A percentile compares a stretch with the other conserved stretches of the same genome.
phyloP scores from a whole-genome alignment of 2,797 vertebrate species.

The Capromys pilorides region DNA sequence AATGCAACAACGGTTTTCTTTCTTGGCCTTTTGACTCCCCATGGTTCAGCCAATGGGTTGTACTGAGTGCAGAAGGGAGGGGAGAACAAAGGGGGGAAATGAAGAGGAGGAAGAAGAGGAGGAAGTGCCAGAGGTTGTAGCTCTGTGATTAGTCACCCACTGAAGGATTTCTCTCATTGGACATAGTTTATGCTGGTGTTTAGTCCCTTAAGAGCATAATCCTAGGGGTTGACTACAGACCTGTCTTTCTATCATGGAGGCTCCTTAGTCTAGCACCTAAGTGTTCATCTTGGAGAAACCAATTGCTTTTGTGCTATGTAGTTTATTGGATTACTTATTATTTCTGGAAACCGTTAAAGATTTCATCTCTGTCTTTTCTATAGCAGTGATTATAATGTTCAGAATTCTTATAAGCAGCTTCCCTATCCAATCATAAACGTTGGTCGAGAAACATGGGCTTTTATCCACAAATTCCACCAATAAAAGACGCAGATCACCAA shows the following conservation, averaged over 20 bases:
- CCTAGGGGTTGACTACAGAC: not conserved
- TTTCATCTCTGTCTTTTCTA: not conserved
- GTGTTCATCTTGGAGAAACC: not conserved
- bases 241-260: not conserved
- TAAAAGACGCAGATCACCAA: not conserved
- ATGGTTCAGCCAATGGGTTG: not conserved
- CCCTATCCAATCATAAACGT: not conserved
- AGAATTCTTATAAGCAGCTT: not conserved
- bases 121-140: not conserved
- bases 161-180: not conserved
- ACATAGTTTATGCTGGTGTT: not conserved
- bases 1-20: not conserved
- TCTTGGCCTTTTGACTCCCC: not conserved
- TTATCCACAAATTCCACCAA: not conserved
- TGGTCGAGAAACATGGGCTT: not conserved
- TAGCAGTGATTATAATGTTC: not conserved
- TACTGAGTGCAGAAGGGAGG: not conserved
- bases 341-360: not conserved
- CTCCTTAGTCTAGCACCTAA: not conserved
- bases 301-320: not conserved
- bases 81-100: not conserved
- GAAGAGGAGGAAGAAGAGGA: not conserved
- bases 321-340: not conserved
- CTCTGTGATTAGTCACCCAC: not conserved
- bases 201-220: not conserved